phyloP scores from a whole-genome alignment of 2,113 vertebrate species.

The Clarias batrachus region DNA sequence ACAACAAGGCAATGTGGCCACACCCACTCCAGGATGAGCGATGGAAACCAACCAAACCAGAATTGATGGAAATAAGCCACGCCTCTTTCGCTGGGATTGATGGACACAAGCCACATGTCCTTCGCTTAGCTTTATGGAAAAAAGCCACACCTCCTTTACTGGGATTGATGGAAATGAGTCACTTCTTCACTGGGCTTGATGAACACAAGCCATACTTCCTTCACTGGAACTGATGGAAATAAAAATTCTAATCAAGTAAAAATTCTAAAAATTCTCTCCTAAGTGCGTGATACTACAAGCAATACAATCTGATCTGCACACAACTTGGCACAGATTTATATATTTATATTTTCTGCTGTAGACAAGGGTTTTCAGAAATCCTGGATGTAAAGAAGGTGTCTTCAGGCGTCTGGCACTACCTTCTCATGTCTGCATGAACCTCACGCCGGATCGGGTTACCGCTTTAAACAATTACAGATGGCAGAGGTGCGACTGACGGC shows the following conservation, averaged over 20 bases:
- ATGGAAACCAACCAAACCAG: neutral
- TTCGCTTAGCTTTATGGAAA: too few relatives aligned
- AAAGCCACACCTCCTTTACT: neutral
- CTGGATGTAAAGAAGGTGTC: neutral
- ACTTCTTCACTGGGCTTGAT: neutral
- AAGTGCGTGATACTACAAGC: neutral
- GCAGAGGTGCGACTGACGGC: conserved; percentile 84
- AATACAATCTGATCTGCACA: neutral
- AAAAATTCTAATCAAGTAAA: too few relatives aligned
- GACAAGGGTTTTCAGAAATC: neutral
- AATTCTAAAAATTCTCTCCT: neutral
- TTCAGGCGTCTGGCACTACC: neutral
- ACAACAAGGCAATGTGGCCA: neutral
- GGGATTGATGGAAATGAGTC: neutral
- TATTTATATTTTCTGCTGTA: neutral
- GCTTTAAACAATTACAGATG: conserved; percentile 94
- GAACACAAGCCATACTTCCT: neutral
- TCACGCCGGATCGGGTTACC: conserved; percentile 67
- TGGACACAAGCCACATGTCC: neutral
- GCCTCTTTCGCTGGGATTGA: neutral
- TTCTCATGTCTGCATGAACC: conserved; percentile 71
- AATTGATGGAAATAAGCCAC: neutral
- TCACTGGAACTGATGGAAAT: neutral
- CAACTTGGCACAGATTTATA: too few relatives aligned
- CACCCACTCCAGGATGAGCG: neutral